A percentile compares a stretch with the other conserved stretches of the same genome.
These are phyloP conservation scores for Periplaneta americana DNA, from an alignment of 1,140 invertebrate genomes.

Conservation along the genomic window DNA sequence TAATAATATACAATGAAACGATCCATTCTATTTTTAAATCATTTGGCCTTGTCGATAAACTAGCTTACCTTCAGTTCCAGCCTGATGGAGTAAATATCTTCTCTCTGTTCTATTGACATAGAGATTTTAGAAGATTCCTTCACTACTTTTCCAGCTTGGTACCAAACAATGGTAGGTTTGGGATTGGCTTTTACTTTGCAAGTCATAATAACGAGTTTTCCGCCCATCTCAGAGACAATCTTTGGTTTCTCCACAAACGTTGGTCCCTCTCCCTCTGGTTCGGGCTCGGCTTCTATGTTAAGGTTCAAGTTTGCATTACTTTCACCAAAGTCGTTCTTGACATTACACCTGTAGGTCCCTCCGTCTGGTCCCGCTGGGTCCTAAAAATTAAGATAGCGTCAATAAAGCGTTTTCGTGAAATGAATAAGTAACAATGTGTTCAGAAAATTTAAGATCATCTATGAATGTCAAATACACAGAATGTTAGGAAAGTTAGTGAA, in stretches of 20 bases:
- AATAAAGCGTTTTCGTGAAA: too few species aligned
- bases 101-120: slow-evolving; percentile 70
- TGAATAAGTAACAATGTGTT: too few species aligned
- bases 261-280: slow-evolving; percentile 89
- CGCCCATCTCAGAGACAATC: slow-evolving; percentile 90
- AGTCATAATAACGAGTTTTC: slow-evolving; percentile 96
- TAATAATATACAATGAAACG: too few species aligned
- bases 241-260: slow-evolving; percentile 97
- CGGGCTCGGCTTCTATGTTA: slow-evolving; percentile 93
- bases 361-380: slow-evolving; percentile 92
- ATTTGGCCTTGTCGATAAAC: too few species aligned
- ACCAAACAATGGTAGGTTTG: slow-evolving; percentile 93
- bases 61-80: slow-evolving; percentile 80
- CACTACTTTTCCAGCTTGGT: slow-evolving; percentile 70
- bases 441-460: not conserved
- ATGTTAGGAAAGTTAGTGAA: too few species aligned
- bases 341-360: slow-evolving; percentile 95
- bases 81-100: slow-evolving; percentile 84
- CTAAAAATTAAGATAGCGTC: too few species aligned
- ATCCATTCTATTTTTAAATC: too few species aligned
- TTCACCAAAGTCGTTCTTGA: slow-evolving; percentile 94
- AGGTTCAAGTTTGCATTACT: slow-evolving; percentile 97
- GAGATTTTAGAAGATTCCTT: slow-evolving; percentile 74
- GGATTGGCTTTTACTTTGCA: slow-evolving; percentile 92
- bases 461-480: too few species aligned